Conservation (phyloP, 1,140 invertebrate species). For the Drosophila nigromelanica region DNA sequence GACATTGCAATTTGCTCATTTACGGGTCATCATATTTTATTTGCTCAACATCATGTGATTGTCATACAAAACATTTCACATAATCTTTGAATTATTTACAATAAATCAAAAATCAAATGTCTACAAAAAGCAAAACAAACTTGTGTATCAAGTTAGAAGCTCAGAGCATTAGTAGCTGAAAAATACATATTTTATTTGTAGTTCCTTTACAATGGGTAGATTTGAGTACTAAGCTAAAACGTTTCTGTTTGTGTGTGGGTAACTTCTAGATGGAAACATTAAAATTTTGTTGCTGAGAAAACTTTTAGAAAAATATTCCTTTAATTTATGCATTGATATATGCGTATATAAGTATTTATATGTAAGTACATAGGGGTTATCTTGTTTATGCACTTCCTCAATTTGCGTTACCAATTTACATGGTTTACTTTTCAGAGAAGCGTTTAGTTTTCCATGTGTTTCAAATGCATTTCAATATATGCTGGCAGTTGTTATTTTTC, state of each 20-base stretch:
- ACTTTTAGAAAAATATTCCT: slow-evolving; percentile 75
- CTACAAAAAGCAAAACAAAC: slow-evolving; percentile 70
- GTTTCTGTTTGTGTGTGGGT: slow-evolving; percentile 15
- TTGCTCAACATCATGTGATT: slow-evolving; percentile 84
- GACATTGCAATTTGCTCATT: slow-evolving; percentile 56
- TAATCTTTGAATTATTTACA: slow-evolving; percentile 81
- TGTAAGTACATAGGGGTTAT: slow-evolving; percentile 34
- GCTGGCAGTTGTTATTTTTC: slow-evolving; percentile 21
- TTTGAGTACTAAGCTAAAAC: slow-evolving; percentile 53
- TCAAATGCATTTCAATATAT: slow-evolving; percentile 49
- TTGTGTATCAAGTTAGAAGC: slow-evolving; percentile 73
- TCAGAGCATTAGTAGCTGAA: slow-evolving; percentile 75
- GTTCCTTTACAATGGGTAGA: slow-evolving; percentile 62
- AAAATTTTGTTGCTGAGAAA: slow-evolving; percentile 66
- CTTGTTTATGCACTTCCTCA: slow-evolving; percentile 13
- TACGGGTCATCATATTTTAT: slow-evolving; percentile 52
- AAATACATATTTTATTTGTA: slow-evolving; percentile 45
- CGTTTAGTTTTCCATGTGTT: slow-evolving; percentile 73
- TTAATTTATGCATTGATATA: slow-evolving; percentile 21
- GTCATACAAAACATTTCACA: slow-evolving; percentile 84
- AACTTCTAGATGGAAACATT: slow-evolving; percentile 64
- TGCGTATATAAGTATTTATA: slow-evolving; percentile 3
- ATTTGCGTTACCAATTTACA: slow-evolving; percentile 21
- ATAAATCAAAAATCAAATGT: slow-evolving; percentile 49
- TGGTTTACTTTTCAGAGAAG: slow-evolving; percentile 58